These are phyloP conservation scores for Coluber constrictor DNA, from an alignment of 2,797 vertebrate genomes.

Conservation along the genomic window DNA sequence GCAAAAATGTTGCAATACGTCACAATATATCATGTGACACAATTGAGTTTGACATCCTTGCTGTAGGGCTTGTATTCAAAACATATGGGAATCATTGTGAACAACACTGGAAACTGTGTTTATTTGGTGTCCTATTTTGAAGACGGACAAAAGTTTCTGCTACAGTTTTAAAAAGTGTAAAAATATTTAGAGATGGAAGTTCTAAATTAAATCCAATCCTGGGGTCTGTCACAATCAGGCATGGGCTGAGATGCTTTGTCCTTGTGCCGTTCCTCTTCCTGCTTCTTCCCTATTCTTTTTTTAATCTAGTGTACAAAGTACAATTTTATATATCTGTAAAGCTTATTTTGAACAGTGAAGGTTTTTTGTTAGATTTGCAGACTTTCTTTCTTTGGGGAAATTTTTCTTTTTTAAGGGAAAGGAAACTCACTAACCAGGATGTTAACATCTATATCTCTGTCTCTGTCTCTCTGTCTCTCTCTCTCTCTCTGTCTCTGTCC, in stretches of 20 bases:
- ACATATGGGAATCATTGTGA: slow-evolving; percentile 5
- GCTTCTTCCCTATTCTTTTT: neutral
- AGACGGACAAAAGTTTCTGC: neutral
- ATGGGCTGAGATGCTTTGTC: neutral
- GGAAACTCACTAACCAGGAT: neutral
- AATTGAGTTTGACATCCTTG: no score
- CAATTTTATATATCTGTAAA: neutral
- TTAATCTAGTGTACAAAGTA: neutral
- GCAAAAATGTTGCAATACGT: no score
- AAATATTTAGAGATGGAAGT: slow-evolving; percentile 23
- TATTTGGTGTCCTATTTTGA: slow-evolving; percentile 3
- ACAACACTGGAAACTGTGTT: neutral
- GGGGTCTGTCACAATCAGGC: neutral
- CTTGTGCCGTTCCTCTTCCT: neutral
- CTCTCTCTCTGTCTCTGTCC: no score
- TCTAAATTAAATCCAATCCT: neutral
- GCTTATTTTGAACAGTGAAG: neutral
- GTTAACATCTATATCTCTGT: neutral
- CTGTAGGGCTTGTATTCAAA: neutral
- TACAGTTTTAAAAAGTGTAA: neutral
- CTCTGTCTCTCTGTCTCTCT: no score
- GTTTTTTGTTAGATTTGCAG: neutral
- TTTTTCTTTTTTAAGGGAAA: neutral
- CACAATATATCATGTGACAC: neutral
- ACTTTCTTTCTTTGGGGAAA: neutral